Conservation (phyloP, 2,888 invertebrate genomes). For the Heterodera filipjevi region DNA sequence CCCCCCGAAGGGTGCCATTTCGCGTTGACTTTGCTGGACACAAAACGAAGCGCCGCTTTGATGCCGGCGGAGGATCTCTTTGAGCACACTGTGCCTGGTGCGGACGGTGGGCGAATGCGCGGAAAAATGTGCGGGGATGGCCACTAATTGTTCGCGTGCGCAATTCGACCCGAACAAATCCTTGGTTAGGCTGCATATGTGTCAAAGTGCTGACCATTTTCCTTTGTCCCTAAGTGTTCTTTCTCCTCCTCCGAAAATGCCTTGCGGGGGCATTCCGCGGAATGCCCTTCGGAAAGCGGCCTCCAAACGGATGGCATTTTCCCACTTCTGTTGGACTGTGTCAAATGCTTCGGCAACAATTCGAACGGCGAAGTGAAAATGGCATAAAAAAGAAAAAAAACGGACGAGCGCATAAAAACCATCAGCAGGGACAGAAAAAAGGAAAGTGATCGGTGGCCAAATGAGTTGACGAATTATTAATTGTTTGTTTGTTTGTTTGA, state of each 20-base stretch:
- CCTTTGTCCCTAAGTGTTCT: conserved; percentile 51
- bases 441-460: neutral
- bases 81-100: conserved; percentile 49
- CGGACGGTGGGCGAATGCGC: conserved; percentile 59
- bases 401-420: neutral
- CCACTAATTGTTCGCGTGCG: conserved; percentile 55
- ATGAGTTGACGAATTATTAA: neutral
- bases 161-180: conserved; percentile 56
- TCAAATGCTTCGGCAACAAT: conserved; percentile 45
- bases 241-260: conserved; percentile 43
- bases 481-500: neutral
- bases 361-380: neutral
- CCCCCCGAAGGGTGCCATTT: conserved; percentile 57
- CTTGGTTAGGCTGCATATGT: conserved; percentile 42
- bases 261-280: neutral
- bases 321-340: conserved; percentile 59
- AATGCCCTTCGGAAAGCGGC: conserved; percentile 53
- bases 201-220: neutral
- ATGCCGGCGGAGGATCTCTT: conserved; percentile 38
- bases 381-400: neutral
- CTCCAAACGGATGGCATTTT: conserved; percentile 55
- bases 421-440: neutral
- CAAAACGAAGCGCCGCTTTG: conserved; percentile 34
- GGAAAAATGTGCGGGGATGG: conserved; percentile 49
- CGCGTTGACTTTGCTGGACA: conserved; percentile 51